Base-by-base conservation (phyloP, 1,140 invertebrate species). In the Antheraea mylitta region DNA sequence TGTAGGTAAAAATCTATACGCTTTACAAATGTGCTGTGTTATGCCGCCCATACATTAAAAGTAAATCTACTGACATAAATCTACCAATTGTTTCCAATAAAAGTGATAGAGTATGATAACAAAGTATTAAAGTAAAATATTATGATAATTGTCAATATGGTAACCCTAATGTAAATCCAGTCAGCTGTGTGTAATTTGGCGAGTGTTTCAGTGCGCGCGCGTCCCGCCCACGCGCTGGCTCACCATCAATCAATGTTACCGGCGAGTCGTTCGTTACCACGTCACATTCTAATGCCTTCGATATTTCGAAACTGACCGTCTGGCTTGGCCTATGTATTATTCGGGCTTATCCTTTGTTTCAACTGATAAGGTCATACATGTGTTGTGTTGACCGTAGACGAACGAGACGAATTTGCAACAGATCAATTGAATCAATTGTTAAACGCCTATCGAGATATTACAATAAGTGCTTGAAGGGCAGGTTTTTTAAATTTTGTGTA, bases 241-340 rank as follows among this genome's bases (percentile, higher is more conserved):
- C 68, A 76, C 78, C 80, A 90, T 90, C 88, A 90, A 90, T 90
- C 88, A 87, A 16, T 59, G 70, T 64, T 37, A 67, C 62, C 79
- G 78, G 77, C 77, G 72, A 68, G 75, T 81, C 80, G 84, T 85
- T 85, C 80, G 81, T 90, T 87, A 83, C 73, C 85, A 80, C 77
- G 80, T 82, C 86, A 89, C 85, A 81, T 82, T 82, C 82, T 90
- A 88, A 88, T 90, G 80, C 79, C 78, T 79, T 69, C 30, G 77
- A 75, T 75, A 71, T 86, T 85, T 84, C 74, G 80, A 78, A 81
- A 83, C 79, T 89, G 82, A 89, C 86, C 83, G 79, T 72, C 74
- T 79, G 70, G 58, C 53, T 71, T 58, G 62, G 65, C 69, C 22
- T 19, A 58, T 18, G 60, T 67, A 80, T 83, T 85, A 79, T 85